phyloP scores from a whole-genome alignment of 1,140 invertebrate genomes.

The Drosophila santomea region DNA sequence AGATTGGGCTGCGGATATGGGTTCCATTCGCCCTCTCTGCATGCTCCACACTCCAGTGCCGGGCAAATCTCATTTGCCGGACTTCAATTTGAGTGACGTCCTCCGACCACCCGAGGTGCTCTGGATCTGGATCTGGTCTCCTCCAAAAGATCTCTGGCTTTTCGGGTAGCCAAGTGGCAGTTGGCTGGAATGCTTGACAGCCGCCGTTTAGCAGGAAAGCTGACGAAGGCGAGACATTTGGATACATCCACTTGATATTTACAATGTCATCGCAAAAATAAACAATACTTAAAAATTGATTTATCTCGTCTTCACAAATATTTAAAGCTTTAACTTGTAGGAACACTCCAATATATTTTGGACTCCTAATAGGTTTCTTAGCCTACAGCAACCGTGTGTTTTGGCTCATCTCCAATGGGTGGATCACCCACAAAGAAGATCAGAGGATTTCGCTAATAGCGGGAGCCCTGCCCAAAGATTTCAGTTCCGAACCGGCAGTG shows the following conservation, averaged over 20 bases:
- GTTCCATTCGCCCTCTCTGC: background rate
- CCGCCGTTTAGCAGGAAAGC: slow-evolving; percentile 16
- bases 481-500: slow-evolving; percentile 8
- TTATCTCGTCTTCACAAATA: no score
- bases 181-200: slow-evolving; percentile 45
- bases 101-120: slow-evolving; percentile 70
- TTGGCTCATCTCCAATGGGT: slow-evolving; percentile 3
- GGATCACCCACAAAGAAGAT: slow-evolving; percentile 30
- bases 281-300: no score
- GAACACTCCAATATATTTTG: background rate
- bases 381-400: background rate
- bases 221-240: background rate
- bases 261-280: no score
- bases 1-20: slow-evolving; percentile 39
- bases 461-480: slow-evolving; percentile 52
- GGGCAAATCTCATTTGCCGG: slow-evolving; percentile 74
- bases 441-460: slow-evolving; percentile 73
- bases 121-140: slow-evolving; percentile 10
- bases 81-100: slow-evolving; percentile 82
- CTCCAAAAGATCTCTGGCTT: slow-evolving; percentile 12
- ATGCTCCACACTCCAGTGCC: background rate
- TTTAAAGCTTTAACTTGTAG: no score
- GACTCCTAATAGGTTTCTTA: background rate
- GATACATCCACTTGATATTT: no score
- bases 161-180: slow-evolving; percentile 62